Percentiles rank a stretch among this genome's conserved stretches.
Conservation (phyloP, 2,888 invertebrate genomes). For the Strigamia maritima region DNA sequence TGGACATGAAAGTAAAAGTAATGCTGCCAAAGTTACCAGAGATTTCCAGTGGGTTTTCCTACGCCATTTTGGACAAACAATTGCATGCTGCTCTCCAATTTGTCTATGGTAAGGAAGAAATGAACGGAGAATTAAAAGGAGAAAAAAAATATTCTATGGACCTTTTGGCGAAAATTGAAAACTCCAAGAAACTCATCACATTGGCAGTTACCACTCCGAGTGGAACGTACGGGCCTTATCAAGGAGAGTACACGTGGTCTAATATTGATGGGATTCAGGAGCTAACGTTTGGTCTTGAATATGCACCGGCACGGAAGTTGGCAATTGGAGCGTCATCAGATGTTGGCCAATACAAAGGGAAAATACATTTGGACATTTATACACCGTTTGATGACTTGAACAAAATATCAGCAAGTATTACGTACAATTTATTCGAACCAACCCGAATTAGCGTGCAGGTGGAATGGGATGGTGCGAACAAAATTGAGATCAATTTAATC, state of each 20-base stretch:
- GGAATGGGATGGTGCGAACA: not conserved
- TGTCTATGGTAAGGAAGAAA: not conserved
- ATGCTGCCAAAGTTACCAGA: not conserved
- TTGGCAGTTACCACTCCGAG: not conserved
- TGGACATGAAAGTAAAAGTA: not conserved
- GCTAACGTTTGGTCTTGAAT: not conserved
- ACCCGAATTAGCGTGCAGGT: not conserved
- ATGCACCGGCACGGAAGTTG: constrained; percentile 26
- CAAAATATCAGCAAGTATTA: not conserved
- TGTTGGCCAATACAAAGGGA: not conserved
- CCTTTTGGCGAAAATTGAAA: not conserved
- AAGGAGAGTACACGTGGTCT: not conserved
- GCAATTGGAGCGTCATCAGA: not conserved
- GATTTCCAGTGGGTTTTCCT: not conserved
- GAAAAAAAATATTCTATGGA: not conserved
- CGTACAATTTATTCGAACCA: not conserved
- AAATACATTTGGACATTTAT: not conserved
- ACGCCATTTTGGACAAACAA: not conserved
- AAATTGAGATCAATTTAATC: not conserved
- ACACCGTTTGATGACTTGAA: not conserved
- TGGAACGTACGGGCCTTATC: not conserved
- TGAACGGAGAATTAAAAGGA: not conserved
- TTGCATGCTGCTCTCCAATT: not conserved
- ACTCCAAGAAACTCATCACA: not conserved
- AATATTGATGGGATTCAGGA: not conserved